Base-by-base conservation (phyloP, 2,888 invertebrate genomes). In the Mycalesis mineus region DNA sequence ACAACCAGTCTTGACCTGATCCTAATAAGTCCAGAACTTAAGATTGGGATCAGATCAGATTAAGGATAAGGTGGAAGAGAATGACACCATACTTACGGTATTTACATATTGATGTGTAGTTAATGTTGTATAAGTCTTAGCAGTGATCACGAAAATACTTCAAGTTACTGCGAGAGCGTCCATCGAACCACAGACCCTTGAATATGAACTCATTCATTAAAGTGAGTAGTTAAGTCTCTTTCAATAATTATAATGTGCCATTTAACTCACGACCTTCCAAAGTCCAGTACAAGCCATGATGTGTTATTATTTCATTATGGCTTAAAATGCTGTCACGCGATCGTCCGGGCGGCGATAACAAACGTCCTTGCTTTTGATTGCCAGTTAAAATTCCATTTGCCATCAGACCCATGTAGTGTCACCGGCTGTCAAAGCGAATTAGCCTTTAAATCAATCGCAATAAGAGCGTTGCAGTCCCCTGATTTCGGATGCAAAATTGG, bases 341-440 rank as follows among this genome's bases (percentile, higher is more conserved):
- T 45, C 33, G 39, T 28, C 49, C 51, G 53, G 50, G 14, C 44
- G 49, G 31, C 50, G 50, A 58, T 58, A 53, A 50, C 58, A 28
- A 1, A 8, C 28, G 56, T 48, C 56, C 58, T 50, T 59, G 58
- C 44, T 29, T 62, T 60, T 60, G 55, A 62, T 60, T 62, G 57
- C 55, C 40, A 53, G 60, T 60, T 62, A 57, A 62, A 59, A 59
- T 62, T 57, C 59, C 54, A 59, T 57, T 59, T 57, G 59, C 42
- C 41, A 47, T 37, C 53, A 36, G 36, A 53, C 17, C 53, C 44
- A 44, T 50, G 39, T 39, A 39, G 22, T 50, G 7, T 28, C 22
- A 22, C 33, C 39, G 2, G 28, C 0, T 36, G 44, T 28, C 40
- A 54, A 36, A 14, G 40, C 4, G 57, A 28, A 50, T 15, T 51